phyloP scores from a whole-genome alignment of 1,140 invertebrate genomes.

The Calycopis cecrops region DNA sequence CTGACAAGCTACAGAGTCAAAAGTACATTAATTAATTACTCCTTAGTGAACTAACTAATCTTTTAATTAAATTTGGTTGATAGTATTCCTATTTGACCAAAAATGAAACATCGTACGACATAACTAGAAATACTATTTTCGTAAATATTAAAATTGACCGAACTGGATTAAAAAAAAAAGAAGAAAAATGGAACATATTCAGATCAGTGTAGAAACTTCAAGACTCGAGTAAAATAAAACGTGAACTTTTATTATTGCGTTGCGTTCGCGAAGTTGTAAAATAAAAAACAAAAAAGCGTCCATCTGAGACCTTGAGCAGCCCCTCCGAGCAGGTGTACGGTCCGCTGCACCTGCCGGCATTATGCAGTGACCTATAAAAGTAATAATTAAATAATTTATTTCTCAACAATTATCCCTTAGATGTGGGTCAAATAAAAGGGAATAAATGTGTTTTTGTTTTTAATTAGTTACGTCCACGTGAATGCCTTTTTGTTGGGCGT shows the following conservation, averaged over 20 bases:
- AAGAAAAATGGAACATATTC: too few relatives aligned
- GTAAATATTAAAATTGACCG: too few relatives aligned
- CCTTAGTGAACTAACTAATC: too few relatives aligned
- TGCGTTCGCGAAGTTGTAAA: constrained; percentile 1
- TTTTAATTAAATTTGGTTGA: too few relatives aligned
- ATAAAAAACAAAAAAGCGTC: constrained; percentile 7
- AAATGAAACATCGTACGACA: too few relatives aligned
- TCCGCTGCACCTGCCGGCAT: constrained; percentile 59
- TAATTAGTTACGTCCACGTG: constrained; percentile 6
- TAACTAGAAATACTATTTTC: too few relatives aligned
- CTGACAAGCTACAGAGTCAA: too few relatives aligned
- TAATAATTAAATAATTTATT: constrained; percentile 71
- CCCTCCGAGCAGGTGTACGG: constrained; percentile 55
- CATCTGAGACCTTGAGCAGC: constrained; percentile 56
- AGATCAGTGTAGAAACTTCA: too few relatives aligned
- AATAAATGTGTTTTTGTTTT: constrained; percentile 13
- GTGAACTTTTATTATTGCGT: background rate
- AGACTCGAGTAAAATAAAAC: too few relatives aligned
- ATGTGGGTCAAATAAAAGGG: constrained; percentile 69
- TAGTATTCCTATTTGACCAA: too few relatives aligned
- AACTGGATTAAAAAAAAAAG: too few relatives aligned
- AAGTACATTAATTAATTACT: too few relatives aligned
- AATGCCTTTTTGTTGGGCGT: background rate
- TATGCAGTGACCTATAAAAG: constrained; percentile 72
- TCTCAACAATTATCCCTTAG: constrained; percentile 60